Evolutionary conservation across 2,797 vertebrate species (phyloP), one percentile per base, ranked within the genome.

Genomic region (Eulemur mongoz): DNA sequence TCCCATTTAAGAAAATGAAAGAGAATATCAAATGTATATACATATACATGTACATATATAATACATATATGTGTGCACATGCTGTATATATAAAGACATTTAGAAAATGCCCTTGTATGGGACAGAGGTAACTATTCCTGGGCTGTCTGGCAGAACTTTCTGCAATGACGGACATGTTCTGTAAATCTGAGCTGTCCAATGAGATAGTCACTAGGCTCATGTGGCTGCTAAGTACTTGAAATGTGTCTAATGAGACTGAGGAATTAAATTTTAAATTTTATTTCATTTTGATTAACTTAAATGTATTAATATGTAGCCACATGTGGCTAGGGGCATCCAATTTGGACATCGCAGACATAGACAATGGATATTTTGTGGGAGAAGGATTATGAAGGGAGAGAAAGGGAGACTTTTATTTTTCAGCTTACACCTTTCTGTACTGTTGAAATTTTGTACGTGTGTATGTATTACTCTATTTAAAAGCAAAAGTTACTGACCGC

Each of bases 241-340:
- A 38, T 38, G 25, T 17, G 35, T 12, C 52, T 86, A 81, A 57
- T 48, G 27, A 4, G 20, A 43, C 65, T 75, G 20, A 61, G 48
- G 40, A 94, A 88, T 90, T 52, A 54, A 84, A 43, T 20, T 63
- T 5, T 45, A n/a, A 81, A 57, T 89, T 81, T 80, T 75, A 61
- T 76, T 89, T 88, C 32, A 57, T 82, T 78, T 89, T 75, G 3
- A 63, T 45, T 45, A 11, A 52, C 73, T 43, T 45, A 63, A 61
- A 35, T 30, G 57, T 59, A 59, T 59, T 59, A 59, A 61, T 38
- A 65, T 5, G 40, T 23, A 38, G 48, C 48, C 38, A 48, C 27
- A 23, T 2, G 18, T 27, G 32, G 30, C 73, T 43, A 83, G 25
- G 59, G 30, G 18, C 11, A 76, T 90, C 70, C 57, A 70, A 25